Evolutionary conservation across 2,797 vertebrate species (phyloP), one percentile per base, ranked within the genome.

Genomic region (Artibeus lituratus): DNA sequence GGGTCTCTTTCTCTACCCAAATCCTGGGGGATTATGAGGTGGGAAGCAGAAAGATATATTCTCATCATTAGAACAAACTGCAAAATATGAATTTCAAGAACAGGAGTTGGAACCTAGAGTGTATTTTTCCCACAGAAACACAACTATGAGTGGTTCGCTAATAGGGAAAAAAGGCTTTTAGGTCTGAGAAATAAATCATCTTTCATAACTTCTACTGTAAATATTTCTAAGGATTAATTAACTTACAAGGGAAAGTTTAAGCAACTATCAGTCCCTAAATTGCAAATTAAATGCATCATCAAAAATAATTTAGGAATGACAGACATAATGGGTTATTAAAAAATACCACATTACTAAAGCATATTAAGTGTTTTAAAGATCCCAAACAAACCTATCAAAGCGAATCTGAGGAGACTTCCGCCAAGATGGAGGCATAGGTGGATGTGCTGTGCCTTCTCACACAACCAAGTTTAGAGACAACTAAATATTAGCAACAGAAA

Each of bases 271-370:
- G 70, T 69, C 39, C 78, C 57, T 57, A 55, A 76, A 69, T 0
- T 84, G n/a, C 70, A 94, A 59, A 89, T 89, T 77, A 83, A 89
- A 67, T 84, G 26, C 26, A 76, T 76, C 92, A 82, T 69, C 70
- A 84, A 94, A 83, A 89, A 94, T 69, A 69, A 82, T 57, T 69
- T 78, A 82, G 32, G 47, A 88, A 74, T 67, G 77, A 94, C 11
- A 83, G 47, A 57, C 7, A 76, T 9, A 83, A 57, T 53, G 57
- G 57, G 83, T 57, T 76, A 83, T 67, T 83, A 67, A n/a, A 83
- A 57, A 53, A 55, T 47, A 81, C 10, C 67, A 76, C 47, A 55
- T 32, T 35, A 81, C 22, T 93, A 88, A 81, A 82, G 44, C 35
- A 35, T 82, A 53, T 22, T 82, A 87, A 73, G 35, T 65, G 62